Base-by-base conservation (phyloP, 2,888 invertebrate genomes). In the Harpagoxenus sublaevis region DNA sequence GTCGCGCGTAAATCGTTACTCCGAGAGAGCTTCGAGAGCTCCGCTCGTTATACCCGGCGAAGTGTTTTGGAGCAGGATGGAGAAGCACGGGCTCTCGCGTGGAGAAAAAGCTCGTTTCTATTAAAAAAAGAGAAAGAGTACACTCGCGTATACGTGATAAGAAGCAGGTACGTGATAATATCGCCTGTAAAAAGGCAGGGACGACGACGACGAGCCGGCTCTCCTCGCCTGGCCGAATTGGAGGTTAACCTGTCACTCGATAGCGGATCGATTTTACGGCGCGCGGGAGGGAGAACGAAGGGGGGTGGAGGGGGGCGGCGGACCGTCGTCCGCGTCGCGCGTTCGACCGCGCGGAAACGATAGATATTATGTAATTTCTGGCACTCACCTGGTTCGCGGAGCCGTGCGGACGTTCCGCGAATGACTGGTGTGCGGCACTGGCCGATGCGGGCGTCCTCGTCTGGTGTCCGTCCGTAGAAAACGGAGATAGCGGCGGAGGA, bases 201-300 rank as follows among this genome's bases (percentile, higher is more conserved):
- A 45, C 12, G 31, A 39, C 23, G n/a, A 62, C 31, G 18, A 35
- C 8, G 31, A 23, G 31, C 18, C 45, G 48, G 39, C 71, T n/a
- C 42, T 42, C 65, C 10, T 28, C 74, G 65, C 71, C 71, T 68
- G 71, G 10, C 68, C 83, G 87, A 89, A 88, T 91, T 89, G 70
- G 89, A 93, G 92, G 93, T 92, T 93, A 93, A 92, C 91, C 92
- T 91, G 92, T 92, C 92, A 92, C 85, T 89, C 85, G 88, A 79
- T 86, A 84, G 84, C 85, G 86, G 86, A 92, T 90, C 92, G 91
- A 92, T 89, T 87, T 73, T 86, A 86, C 84, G 86, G 51, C 57
- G 65, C 57, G 23, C 39, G n/a, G 53, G n/a, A 48, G 51, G 39
- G n/a, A 18, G 51, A 28, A 12, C 28, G 39, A 18, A 45, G 45